A percentile compares a stretch with the other conserved stretches of the same genome.
Evolutionary conservation across 2,888 invertebrate genomes (phyloP).

Genomic region (Stenchaetothrips biformis): DNA sequence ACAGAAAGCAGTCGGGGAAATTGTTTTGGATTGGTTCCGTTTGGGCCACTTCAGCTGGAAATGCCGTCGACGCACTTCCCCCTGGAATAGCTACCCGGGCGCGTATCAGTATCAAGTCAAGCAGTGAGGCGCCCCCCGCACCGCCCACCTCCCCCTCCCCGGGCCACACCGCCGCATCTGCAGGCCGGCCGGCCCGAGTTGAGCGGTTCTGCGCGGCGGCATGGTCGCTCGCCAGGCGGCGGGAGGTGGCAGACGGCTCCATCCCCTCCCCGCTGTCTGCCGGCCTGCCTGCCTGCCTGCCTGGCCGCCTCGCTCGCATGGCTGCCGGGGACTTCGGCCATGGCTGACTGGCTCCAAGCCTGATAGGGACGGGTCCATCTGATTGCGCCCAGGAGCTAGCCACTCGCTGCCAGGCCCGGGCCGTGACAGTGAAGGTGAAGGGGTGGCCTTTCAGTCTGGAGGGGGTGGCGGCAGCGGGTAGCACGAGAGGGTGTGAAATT

Average conservation of each 20-base stretch:
- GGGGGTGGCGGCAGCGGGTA: neutral
- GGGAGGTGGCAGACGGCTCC: neutral
- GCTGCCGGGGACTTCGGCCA: slow-evolving; percentile 13
- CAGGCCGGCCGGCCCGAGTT: too few relatives aligned
- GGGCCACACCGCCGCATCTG: too few relatives aligned
- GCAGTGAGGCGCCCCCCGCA: neutral
- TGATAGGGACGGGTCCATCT: neutral
- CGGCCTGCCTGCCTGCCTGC: neutral
- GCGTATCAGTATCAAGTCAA: slow-evolving; percentile 4
- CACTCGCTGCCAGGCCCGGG: too few relatives aligned
- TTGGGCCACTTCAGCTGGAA: neutral
- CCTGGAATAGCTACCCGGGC: neutral
- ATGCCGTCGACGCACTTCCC: too few relatives aligned
- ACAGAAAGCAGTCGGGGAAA: too few relatives aligned
- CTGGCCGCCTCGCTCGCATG: neutral
- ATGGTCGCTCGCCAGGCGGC: neutral
- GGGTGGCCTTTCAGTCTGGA: neutral
- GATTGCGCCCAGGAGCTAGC: neutral
- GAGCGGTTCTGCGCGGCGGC: neutral
- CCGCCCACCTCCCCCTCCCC: too few relatives aligned
- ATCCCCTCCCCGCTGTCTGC: neutral
- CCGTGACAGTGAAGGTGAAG: neutral
- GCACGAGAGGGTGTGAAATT: slow-evolving; percentile 12
- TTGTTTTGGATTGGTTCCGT: neutral
- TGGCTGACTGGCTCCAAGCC: slow-evolving; percentile 1